Evolutionary conservation across 2,113 vertebrate genomes (phyloP).

Genomic region (Oxyruncus cristatus): DNA sequence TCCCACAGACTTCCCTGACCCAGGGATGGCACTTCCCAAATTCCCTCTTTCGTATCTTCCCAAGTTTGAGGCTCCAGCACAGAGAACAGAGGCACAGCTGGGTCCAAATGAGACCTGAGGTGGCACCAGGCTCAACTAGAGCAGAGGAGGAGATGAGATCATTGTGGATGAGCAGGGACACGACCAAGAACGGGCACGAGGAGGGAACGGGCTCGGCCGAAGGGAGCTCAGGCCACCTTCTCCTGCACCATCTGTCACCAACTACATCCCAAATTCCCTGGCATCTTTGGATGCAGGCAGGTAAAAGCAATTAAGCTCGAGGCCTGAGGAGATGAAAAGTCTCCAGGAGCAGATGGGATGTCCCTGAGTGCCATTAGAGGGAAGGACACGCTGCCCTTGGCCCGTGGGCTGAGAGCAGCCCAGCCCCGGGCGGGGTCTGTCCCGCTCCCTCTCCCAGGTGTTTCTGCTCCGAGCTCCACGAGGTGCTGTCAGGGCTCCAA

Average conservation of each 20-base stretch:
- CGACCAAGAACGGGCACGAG: neutral
- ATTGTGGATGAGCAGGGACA: neutral
- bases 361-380: neutral
- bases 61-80: neutral
- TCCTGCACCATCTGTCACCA: neutral
- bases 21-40: neutral
- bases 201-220: neutral
- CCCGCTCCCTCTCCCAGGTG: neutral
- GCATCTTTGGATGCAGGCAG: neutral
- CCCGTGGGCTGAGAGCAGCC: neutral
- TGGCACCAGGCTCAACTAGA: neutral
- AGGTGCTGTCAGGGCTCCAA: neutral
- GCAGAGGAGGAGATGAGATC: neutral
- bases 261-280: neutral
- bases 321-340: neutral
- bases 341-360: slow-evolving; percentile 34
- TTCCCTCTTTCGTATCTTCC: neutral
- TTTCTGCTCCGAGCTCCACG: neutral
- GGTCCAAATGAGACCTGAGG: neutral
- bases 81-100: neutral
- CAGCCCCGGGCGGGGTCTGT: neutral
- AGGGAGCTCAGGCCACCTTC: neutral
- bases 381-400: neutral
- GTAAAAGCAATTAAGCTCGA: neutral
- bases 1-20: neutral